Base-by-base conservation (phyloP, 1,140 invertebrate genomes). In the Zaprionus ghesquierei region DNA sequence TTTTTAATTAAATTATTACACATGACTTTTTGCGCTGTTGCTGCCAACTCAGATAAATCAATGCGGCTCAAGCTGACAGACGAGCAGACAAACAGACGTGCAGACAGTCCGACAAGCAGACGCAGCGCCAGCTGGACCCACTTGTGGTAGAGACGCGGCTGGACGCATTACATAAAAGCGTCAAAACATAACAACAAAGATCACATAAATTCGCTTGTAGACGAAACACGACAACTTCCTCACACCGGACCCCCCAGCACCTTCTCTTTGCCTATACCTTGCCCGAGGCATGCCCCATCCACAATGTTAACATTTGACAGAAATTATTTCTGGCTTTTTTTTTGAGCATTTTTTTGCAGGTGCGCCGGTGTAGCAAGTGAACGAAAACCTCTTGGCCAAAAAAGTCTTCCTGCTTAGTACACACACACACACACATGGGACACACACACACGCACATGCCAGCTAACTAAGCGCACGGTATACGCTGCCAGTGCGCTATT, bases 1-100 rank as follows among this genome's bases (percentile, higher is more conserved):
- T 78, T 78, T 87, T 87, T 74, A 89, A 87, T 89, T 73, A 77
- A 82, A 79, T 82, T 79, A 82, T 89, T 89, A 72, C 79, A 79
- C 71, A 70, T 76, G 73, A 60, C 59, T 61, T 72, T 81, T 65
- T 27, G 44, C 18, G 20, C 33, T 33, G 53, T 33, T 60, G 20
- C 33, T 51, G 27, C 50, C 27, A 62, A 18, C 46, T 70, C 50
- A 79, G 76, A 87, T 89, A 89, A 89, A 89, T 87, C 82, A 87
- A 87, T 87, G 64, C 65, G 63, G 41, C 29, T 20, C 49, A 46
- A 20, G 31, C 46, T 63, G 58, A 58, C 64, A 62, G 33, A 35
- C 38, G 22, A 31, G 31, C 41, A 46, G 22, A 63, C 22, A 46
- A 56, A 64, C 23, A 46, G 9, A 49, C 10, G 54, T 58, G 49